A percentile compares a stretch with the other conserved stretches of the same genome.
Evolutionary conservation across 2,888 invertebrate species (phyloP).

Genomic region (Acronicta alni): DNA sequence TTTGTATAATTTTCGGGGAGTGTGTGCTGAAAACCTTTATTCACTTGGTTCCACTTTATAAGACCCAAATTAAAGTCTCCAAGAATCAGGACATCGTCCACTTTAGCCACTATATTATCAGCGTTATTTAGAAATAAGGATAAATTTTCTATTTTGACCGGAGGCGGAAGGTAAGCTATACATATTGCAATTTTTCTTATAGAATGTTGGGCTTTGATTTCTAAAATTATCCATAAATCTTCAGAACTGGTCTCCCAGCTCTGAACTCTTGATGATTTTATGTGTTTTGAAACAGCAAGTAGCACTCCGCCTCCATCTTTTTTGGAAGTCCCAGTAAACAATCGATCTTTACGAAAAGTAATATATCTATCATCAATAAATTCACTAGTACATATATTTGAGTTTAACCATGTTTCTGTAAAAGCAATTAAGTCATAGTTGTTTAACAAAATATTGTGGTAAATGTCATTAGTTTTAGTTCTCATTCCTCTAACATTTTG

Average conservation of each 20-base stretch:
- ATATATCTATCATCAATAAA: slow-evolving; percentile 1
- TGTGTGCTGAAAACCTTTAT: neutral
- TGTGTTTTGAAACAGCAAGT: slow-evolving; percentile 1
- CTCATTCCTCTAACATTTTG: neutral
- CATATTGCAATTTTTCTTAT: slow-evolving; percentile 4
- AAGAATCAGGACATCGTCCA: slow-evolving; percentile 4
- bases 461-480: slow-evolving; percentile 8
- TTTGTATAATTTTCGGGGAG: neutral
- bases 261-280: neutral
- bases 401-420: slow-evolving; percentile 5
- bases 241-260: slow-evolving; percentile 2
- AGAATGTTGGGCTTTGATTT: neutral
- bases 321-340: neutral
- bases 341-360: slow-evolving; percentile 1
- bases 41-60: slow-evolving; percentile 2
- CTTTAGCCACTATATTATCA: neutral
- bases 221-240: neutral
- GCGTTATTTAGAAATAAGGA: neutral
- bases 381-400: neutral
- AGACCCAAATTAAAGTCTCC: slow-evolving; percentile 7
- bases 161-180: slow-evolving; percentile 1
- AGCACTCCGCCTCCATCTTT: slow-evolving; percentile 11
- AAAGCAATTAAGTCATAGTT: slow-evolving; percentile 1
- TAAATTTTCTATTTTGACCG: neutral
- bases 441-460: neutral